Base-by-base conservation (phyloP, 2,888 invertebrate genomes). In the Patella ulyssiponensis region DNA sequence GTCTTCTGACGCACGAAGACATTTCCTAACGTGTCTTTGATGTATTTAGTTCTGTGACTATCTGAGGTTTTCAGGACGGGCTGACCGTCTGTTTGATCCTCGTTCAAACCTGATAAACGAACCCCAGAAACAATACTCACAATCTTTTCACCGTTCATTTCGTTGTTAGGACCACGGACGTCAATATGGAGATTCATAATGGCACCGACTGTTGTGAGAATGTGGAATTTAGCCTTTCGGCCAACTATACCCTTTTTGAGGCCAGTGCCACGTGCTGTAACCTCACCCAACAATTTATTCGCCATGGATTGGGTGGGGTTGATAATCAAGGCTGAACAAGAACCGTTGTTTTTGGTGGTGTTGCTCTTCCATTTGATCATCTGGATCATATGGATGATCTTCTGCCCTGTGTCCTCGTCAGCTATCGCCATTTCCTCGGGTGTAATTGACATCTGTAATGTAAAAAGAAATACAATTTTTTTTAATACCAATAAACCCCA, bases 351-450 rank as follows among this genome's bases (percentile, higher is more conserved):
- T 23, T 70, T 5, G 17, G 17, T 15, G 11, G 69, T 23, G 73
- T 81, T 81, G 71, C 80, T 76, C 51, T 76, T 74, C 87, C 88
- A 88, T 79, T 89, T 90, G 27, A 91, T 80, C 79, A 88, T 84
- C 20, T 87, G 85, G 1, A 91, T 82, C 14, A 90, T 86, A 52
- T 87, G 87, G 7, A 87, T 81, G n/a, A 91, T 84, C 76, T 88
- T 90, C 15, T 81, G 80, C 72, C 89, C 89, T 5, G 85, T 85
- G 7, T 81, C 79, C 44, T 82, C 78, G 12, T 85, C 84, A 11
- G 88, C 88, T 9, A 89, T 88, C 15, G 91, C 89, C 81, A 91
- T 88, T 82, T 89, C 89, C 58, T 88, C 88, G 0, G 89, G 88
- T 1, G 85, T 85, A n/a, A 89, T 82, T 52, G 87, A 82, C 78